Evolutionary conservation across 1,140 invertebrate genomes (phyloP).

Genomic region (Planococcus citri): DNA sequence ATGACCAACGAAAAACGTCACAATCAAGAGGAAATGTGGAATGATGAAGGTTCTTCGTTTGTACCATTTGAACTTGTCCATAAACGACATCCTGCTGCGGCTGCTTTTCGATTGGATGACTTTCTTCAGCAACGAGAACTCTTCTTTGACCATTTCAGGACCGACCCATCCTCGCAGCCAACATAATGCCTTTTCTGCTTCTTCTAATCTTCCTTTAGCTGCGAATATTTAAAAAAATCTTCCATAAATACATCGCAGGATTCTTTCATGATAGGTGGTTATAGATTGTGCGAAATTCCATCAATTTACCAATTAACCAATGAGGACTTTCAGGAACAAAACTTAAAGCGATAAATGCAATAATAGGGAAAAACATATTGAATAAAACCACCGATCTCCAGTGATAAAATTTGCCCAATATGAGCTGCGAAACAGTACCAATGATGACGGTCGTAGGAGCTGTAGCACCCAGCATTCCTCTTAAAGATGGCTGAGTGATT

Average conservation of each 20-base stretch:
- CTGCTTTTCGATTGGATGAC: constrained; percentile 23
- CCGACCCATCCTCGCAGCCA: constrained; percentile 54
- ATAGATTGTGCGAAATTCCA: too few species aligned
- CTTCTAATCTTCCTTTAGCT: constrained; percentile 33
- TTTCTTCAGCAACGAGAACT: constrained; percentile 41
- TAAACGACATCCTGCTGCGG: constrained; percentile 28
- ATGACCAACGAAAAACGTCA: constrained; percentile 51
- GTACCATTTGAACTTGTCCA: constrained; percentile 31
- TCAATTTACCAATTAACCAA: constrained; percentile 45
- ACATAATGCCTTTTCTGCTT: constrained; percentile 41
- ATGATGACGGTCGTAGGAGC: constrained; percentile 57
- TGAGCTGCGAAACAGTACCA: constrained; percentile 48
- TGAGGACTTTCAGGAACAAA: constrained; percentile 64
- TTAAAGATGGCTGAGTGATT: constrained; percentile 58
- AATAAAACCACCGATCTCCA: constrained; percentile 56
- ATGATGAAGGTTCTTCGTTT: constrained; percentile 42
- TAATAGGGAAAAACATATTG: constrained; percentile 49
- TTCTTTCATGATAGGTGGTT: too few species aligned
- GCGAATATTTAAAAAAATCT: too few species aligned
- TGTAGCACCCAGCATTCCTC: constrained; percentile 57
- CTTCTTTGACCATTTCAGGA: constrained; percentile 39
- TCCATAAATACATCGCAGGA: constrained; percentile 10
- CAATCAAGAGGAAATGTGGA: constrained; percentile 48
- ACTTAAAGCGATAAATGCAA: constrained; percentile 48
- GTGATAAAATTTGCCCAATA: constrained; percentile 47